phyloP scores from a whole-genome alignment of 1,140 invertebrate genomes.

The Planococcus citri region DNA sequence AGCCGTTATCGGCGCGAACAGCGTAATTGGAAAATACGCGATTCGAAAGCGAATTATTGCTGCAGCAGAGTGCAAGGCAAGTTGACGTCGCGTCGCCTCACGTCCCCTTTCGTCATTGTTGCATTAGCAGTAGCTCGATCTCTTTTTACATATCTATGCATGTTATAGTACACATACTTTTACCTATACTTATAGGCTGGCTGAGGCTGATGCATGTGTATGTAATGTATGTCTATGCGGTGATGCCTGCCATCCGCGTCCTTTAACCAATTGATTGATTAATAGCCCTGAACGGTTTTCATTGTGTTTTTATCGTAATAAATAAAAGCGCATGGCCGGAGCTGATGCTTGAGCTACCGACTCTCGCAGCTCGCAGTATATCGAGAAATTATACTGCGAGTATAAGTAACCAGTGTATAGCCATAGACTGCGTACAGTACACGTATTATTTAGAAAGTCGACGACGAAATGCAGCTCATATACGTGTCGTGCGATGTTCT shows the following conservation, averaged over 20 bases:
- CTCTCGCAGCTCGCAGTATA: neutral
- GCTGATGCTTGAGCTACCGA: too few species aligned
- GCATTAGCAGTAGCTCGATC: too few species aligned
- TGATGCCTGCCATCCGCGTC: constrained; percentile 9
- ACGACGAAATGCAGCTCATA: too few species aligned
- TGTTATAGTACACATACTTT: too few species aligned
- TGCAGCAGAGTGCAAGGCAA: neutral
- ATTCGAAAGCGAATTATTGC: neutral
- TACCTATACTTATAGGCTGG: too few species aligned
- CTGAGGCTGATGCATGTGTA: too few species aligned
- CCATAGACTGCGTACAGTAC: neutral
- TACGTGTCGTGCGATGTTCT: too few species aligned
- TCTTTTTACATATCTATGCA: too few species aligned
- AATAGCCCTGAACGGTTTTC: constrained; percentile 10
- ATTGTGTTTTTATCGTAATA: constrained; percentile 12
- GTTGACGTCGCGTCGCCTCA: neutral
- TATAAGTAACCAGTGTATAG: neutral
- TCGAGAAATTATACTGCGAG: neutral
- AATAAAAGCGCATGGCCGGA: neutral
- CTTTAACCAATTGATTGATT: constrained; percentile 16
- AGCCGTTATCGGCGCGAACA: constrained; percentile 5
- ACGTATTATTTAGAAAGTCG: too few species aligned
- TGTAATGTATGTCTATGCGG: too few species aligned
- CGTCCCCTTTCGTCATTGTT: too few species aligned
- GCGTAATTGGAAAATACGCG: constrained; percentile 6